These are phyloP conservation scores for Lasioglossum pauxillum DNA, from an alignment of 2,888 invertebrate genomes.

Conservation along the genomic window DNA sequence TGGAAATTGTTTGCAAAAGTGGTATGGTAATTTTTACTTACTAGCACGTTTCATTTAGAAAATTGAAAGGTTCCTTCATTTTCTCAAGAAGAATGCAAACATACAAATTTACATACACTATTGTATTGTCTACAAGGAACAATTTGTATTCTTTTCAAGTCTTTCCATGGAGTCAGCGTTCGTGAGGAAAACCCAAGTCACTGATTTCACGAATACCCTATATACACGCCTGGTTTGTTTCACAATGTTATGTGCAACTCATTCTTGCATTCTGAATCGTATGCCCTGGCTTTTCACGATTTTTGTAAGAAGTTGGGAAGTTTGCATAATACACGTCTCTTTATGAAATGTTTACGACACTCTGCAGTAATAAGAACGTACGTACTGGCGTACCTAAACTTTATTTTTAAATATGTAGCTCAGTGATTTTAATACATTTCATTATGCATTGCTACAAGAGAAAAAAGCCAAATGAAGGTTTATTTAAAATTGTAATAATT, in stretches of 20 bases:
- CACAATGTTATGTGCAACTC: conserved; percentile 14
- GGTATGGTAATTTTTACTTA: too few species aligned
- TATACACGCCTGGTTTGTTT: conserved; percentile 26
- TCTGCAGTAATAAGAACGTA: background rate
- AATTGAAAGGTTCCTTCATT: background rate
- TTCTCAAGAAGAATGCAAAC: background rate
- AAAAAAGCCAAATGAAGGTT: too few species aligned
- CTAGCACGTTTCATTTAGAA: background rate
- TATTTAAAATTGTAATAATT: too few species aligned
- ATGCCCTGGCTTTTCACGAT: background rate
- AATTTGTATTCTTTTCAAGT: background rate
- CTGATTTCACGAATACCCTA: background rate
- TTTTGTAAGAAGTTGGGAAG: conserved; percentile 8
- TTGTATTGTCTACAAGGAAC: background rate
- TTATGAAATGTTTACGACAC: background rate
- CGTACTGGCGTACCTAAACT: background rate
- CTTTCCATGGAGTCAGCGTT: background rate
- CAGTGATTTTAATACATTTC: too few species aligned
- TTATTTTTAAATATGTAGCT: background rate
- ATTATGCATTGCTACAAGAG: too few species aligned
- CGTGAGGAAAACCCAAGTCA: background rate
- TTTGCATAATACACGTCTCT: background rate
- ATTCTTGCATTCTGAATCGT: background rate
- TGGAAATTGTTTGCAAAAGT: too few species aligned
- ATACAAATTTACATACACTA: background rate